A percentile compares a stretch with the other conserved stretches of the same genome.
phyloP scores from a whole-genome alignment of 2,888 invertebrate species.

The Anthophora plumipes region DNA sequence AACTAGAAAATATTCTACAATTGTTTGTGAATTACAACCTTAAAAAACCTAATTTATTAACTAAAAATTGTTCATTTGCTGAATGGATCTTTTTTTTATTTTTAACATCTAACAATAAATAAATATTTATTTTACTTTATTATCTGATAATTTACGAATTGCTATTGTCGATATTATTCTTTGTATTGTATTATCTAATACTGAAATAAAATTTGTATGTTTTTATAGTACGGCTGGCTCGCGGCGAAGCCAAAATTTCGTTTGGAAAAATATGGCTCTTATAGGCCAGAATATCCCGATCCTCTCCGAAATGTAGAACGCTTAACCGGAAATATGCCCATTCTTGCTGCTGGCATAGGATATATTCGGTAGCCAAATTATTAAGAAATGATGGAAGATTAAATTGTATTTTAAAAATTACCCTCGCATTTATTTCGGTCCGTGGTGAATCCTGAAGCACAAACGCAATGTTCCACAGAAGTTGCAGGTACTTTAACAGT shows the following conservation, averaged over 20 bases:
- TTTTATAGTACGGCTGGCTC: conserved; percentile 76
- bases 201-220: too few relatives aligned
- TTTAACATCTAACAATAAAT: too few relatives aligned
- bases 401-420: conserved; percentile 73
- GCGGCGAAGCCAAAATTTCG: conserved; percentile 74
- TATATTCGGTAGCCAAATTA: conserved; percentile 59
- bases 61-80: too few relatives aligned
- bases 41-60: not conserved
- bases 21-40: not conserved
- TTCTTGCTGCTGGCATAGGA: conserved; percentile 73
- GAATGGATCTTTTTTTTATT: too few relatives aligned
- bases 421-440: conserved; percentile 86
- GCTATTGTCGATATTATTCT: too few relatives aligned
- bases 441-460: conserved; percentile 87
- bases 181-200: too few relatives aligned
- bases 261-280: conserved; percentile 76
- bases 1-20: too few relatives aligned
- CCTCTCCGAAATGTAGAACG: conserved; percentile 70
- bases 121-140: too few relatives aligned
- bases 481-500: conserved; percentile 86
- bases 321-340: conserved; percentile 72
- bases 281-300: conserved; percentile 67
- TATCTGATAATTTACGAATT: too few relatives aligned
- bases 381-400: not conserved
- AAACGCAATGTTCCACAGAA: conserved; percentile 86